phyloP scores from a whole-genome alignment of 2,888 invertebrate genomes.

The Hybos culiciformis region DNA sequence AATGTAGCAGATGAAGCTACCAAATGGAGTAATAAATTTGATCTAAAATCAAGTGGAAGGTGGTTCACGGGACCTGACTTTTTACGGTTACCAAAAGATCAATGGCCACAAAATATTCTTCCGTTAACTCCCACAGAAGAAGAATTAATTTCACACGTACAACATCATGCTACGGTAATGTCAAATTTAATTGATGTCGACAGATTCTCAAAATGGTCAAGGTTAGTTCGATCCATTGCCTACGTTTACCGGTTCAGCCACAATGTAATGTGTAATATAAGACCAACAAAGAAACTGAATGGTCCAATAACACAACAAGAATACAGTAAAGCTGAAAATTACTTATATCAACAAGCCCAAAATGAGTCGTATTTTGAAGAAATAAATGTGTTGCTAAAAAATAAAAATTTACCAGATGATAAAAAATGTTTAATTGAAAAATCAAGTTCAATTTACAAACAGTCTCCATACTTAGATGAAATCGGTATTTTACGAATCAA shows the following conservation, averaged over 20 bases:
- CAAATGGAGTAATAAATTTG: constrained; percentile 1
- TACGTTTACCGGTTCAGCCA: background rate
- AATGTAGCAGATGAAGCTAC: constrained; percentile 9
- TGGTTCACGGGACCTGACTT: constrained; percentile 2
- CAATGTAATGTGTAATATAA: too few relatives aligned
- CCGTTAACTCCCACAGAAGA: background rate
- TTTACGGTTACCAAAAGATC: background rate
- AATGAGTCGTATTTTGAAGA: too few relatives aligned
- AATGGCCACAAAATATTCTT: background rate
- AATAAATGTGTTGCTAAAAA: too few relatives aligned
- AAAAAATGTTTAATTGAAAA: too few relatives aligned
- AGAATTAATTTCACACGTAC: background rate
- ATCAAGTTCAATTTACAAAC: too few relatives aligned
- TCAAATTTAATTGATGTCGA: background rate
- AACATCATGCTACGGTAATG: background rate
- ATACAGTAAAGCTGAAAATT: too few relatives aligned
- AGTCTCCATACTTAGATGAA: too few relatives aligned
- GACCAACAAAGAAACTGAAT: too few relatives aligned
- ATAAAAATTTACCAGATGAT: too few relatives aligned
- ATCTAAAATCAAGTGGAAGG: background rate
- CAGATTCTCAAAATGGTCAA: background rate
- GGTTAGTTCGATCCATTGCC: background rate
- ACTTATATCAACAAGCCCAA: too few relatives aligned
- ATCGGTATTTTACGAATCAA: too few relatives aligned
- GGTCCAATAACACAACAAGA: too few relatives aligned